Conservation (phyloP, 2,113 vertebrate species). For the Neotoma lepida region DNA sequence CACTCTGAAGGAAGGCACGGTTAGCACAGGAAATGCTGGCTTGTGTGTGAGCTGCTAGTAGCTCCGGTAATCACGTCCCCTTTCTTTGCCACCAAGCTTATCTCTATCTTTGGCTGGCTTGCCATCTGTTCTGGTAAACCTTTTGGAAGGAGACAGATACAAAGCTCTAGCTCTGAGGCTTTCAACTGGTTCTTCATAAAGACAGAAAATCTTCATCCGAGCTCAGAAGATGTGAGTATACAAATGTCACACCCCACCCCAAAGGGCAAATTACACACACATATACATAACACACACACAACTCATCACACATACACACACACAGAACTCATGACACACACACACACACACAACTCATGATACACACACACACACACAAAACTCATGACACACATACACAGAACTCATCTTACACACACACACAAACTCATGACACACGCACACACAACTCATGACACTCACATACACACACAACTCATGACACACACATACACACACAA, state of each 20-base stretch:
- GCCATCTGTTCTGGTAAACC: constrained; percentile 73
- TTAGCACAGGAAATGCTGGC: neutral
- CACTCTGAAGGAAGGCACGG: neutral
- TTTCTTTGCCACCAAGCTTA: constrained; percentile 60
- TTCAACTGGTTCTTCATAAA: constrained; percentile 8
- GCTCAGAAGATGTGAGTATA: neutral
- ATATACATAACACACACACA: neutral
- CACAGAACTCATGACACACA: too few relatives aligned
- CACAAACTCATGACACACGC: neutral
- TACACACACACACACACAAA: fast-evolving
- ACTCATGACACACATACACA: neutral
- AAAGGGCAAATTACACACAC: neutral
- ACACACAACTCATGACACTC: neutral
- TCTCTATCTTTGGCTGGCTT: constrained; percentile 68
- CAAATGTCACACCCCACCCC: neutral
- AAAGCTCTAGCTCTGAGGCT: constrained; percentile 36
- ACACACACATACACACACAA: neutral
- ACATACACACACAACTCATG: too few relatives aligned
- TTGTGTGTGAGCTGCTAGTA: constrained; percentile 5
- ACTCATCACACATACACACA: too few relatives aligned
- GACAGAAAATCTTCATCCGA: constrained; percentile 38
- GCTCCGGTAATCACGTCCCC: constrained; percentile 31
- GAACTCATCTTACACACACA: too few relatives aligned
- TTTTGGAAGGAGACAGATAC: constrained; percentile 30
- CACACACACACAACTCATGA: neutral